Conservation (phyloP, 2,888 invertebrate genomes). For the Mesopsocus fuscifrons region DNA sequence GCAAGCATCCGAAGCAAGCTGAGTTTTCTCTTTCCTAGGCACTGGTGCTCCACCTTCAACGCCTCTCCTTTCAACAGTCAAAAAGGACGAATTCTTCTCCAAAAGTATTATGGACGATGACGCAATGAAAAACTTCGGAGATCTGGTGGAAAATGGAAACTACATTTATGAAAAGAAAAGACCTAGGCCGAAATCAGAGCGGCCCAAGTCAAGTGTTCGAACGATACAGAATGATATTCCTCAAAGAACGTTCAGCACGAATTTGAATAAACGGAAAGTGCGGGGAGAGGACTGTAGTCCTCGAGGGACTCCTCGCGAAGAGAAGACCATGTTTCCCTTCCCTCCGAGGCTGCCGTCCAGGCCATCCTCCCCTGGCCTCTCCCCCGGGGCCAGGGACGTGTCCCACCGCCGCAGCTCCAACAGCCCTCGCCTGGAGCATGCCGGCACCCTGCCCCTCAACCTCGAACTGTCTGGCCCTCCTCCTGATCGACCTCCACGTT, state of each 20-base stretch:
- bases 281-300: not conserved
- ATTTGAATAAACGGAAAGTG: conserved; percentile 1
- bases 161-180: not conserved
- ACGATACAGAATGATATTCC: conserved; percentile 6
- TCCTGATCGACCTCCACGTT: too few relatives aligned
- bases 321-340: conserved; percentile 6
- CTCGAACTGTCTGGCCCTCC: too few relatives aligned
- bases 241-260: conserved; percentile 3
- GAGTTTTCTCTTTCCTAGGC: not conserved
- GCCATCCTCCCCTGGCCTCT: not conserved
- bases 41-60: conserved; percentile 4
- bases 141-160: conserved; percentile 1
- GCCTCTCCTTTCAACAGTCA: not conserved
- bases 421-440: too few relatives aligned
- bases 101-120: conserved; percentile 5
- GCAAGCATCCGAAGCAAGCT: too few relatives aligned
- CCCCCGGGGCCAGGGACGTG: too few relatives aligned
- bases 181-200: conserved; percentile 5
- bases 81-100: conserved; percentile 8
- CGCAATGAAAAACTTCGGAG: not conserved
- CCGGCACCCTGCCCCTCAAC: too few relatives aligned
- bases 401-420: not conserved
- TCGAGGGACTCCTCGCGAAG: not conserved
- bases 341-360: not conserved
- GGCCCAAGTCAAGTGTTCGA: conserved; percentile 1